Conservation (phyloP, 2,888 invertebrate species). For the Drosophila pseudotakahashii region DNA sequence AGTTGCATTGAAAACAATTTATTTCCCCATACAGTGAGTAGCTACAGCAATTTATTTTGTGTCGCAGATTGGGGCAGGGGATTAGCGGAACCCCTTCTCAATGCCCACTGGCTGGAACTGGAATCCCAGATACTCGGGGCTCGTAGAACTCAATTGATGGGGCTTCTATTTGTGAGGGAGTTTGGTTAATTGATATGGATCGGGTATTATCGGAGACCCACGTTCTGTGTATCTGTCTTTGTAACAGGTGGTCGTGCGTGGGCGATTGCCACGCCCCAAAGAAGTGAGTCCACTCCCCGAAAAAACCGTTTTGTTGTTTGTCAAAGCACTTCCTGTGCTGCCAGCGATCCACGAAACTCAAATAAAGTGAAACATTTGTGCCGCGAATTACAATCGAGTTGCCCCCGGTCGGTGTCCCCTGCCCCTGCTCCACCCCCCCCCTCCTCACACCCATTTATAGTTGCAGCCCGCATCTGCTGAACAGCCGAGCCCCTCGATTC, state of each 20-base stretch:
- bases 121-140: conserved; percentile 13
- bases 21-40: conserved; percentile 63
- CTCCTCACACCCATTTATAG: no score
- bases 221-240: background rate
- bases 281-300: conserved; percentile 25
- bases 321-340: conserved; percentile 68
- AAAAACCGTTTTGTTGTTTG: conserved; percentile 44
- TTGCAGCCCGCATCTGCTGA: conserved; percentile 20
- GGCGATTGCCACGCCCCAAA: conserved; percentile 15
- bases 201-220: conserved; percentile 8
- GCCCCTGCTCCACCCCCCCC: conserved; percentile 5
- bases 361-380: conserved; percentile 80
- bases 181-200: conserved; percentile 33
- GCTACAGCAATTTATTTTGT: conserved; percentile 74
- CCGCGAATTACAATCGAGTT: conserved; percentile 73
- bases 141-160: conserved; percentile 27
- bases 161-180: conserved; percentile 14
- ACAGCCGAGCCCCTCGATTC: conserved; percentile 21
- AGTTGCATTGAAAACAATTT: conserved; percentile 79
- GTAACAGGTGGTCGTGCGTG: conserved; percentile 39
- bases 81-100: conserved; percentile 37
- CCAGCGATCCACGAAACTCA: conserved; percentile 68
- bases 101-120: conserved; percentile 3
- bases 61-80: conserved; percentile 48
- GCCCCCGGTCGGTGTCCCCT: conserved; percentile 56